phyloP scores from a whole-genome alignment of 2,797 vertebrate genomes.

The Emys orbicularis region DNA sequence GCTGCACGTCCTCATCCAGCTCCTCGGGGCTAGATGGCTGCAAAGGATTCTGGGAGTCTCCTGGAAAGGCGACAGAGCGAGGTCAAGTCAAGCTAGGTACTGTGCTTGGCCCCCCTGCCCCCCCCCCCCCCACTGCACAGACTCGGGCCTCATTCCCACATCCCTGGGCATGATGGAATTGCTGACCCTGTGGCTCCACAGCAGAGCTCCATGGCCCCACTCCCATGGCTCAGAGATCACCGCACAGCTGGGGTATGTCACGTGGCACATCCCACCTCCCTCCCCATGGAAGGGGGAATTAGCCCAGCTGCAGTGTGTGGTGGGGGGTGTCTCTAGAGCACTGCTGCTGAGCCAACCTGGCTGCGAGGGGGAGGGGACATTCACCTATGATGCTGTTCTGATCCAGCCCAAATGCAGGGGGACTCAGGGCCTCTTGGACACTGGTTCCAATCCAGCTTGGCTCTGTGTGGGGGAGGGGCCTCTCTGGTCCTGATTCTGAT shows the following conservation, averaged over 20 bases:
- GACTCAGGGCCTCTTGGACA: background rate
- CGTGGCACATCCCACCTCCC: no score
- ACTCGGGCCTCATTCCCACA: background rate
- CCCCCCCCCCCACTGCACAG: background rate
- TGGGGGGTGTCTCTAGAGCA: background rate
- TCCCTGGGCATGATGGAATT: background rate
- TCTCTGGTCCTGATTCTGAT: background rate
- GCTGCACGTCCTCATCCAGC: background rate
- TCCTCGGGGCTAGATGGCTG: background rate
- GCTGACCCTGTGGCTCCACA: background rate
- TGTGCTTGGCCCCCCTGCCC: rapidly evolving
- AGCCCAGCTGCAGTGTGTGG: no score
- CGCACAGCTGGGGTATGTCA: background rate
- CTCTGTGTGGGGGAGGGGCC: background rate
- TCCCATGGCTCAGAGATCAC: background rate
- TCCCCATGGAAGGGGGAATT: no score
- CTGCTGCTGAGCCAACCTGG: background rate
- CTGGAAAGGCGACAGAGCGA: background rate
- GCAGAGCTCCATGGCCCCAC: background rate
- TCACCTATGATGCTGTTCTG: background rate
- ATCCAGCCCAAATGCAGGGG: background rate
- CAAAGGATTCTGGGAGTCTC: background rate
- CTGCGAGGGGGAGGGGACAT: background rate
- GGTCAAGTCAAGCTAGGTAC: background rate
- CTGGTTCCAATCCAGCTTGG: background rate